These are phyloP conservation scores for Exephanes ischioxanthus DNA, from an alignment of 2,888 invertebrate species.

Conservation along the genomic window DNA sequence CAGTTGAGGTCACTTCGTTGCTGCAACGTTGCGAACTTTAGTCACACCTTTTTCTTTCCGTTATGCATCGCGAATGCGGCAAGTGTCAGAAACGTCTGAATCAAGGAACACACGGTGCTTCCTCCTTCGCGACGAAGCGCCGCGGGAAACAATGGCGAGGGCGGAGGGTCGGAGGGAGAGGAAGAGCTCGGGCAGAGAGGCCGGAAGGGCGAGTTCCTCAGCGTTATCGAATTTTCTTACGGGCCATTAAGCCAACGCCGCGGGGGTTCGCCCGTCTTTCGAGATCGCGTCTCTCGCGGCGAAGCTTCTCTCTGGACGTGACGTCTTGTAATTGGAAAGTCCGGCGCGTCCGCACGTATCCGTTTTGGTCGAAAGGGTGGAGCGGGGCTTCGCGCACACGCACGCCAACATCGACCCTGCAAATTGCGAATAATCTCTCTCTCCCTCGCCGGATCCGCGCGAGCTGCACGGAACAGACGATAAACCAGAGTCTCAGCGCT, in stretches of 20 bases:
- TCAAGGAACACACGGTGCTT: too few relatives aligned
- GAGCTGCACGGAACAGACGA: conserved; percentile 9
- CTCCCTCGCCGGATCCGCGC: conserved; percentile 13
- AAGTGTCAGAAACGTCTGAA: too few relatives aligned
- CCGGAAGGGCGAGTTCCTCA: neutral
- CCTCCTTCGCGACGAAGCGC: too few relatives aligned
- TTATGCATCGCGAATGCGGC: too few relatives aligned
- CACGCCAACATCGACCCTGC: conserved; percentile 8
- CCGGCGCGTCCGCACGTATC: conserved; percentile 60
- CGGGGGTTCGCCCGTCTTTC: conserved; percentile 58
- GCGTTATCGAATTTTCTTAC: conserved; percentile 64
- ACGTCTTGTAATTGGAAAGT: conserved; percentile 67
- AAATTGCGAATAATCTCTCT: conserved; percentile 46
- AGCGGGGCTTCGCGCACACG: neutral
- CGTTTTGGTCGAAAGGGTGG: conserved; percentile 55
- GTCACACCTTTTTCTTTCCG: too few relatives aligned
- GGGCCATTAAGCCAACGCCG: conserved; percentile 63
- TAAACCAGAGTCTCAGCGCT: neutral
- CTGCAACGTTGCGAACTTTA: too few relatives aligned
- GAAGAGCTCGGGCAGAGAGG: neutral
- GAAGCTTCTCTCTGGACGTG: conserved; percentile 62
- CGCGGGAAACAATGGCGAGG: neutral
- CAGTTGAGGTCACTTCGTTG: too few relatives aligned
- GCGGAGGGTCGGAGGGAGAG: neutral
- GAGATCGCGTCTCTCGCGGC: neutral